Conservation (phyloP, 2,888 invertebrate species). For the Tenthredo scrophulariae region DNA sequence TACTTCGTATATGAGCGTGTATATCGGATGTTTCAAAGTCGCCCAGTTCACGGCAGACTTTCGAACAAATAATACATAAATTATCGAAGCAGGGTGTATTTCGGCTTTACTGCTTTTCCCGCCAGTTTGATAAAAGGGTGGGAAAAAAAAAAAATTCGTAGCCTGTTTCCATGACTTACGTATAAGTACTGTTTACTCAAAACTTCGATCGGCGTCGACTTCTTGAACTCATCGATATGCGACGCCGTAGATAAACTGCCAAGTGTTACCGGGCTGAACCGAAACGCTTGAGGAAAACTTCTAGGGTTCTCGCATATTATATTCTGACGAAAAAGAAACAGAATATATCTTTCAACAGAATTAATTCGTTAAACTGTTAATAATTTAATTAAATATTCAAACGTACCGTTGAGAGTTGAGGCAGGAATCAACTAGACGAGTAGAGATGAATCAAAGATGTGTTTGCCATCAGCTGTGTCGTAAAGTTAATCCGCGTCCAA, state of each 20-base stretch:
- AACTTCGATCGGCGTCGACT: conserved; percentile 7
- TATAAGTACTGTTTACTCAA: conserved; percentile 22
- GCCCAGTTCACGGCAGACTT: not conserved
- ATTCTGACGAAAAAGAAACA: not conserved
- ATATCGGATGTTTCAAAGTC: not conserved
- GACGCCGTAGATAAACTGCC: conserved; percentile 11
- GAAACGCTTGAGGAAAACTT: not conserved
- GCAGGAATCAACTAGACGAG: not conserved
- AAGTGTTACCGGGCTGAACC: not conserved
- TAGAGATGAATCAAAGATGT: not conserved
- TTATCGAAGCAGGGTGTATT: not conserved
- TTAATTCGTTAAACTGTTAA: not conserved
- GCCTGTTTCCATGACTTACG: not conserved
- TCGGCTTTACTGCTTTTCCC: not conserved
- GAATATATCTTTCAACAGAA: not conserved
- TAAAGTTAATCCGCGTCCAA: not conserved
- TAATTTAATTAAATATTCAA: not conserved
- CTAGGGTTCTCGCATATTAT: not conserved
- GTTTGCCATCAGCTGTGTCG: not conserved
- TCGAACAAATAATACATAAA: not conserved
- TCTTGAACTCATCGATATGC: conserved; percentile 11
- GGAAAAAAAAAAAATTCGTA: not conserved
- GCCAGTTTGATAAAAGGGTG: not conserved
- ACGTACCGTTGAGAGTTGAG: not conserved
- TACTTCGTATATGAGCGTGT: no score